Evolutionary conservation across 2,113 vertebrate genomes (phyloP), one percentile per base, ranked within the genome.

Genomic region (Indri indri): DNA sequence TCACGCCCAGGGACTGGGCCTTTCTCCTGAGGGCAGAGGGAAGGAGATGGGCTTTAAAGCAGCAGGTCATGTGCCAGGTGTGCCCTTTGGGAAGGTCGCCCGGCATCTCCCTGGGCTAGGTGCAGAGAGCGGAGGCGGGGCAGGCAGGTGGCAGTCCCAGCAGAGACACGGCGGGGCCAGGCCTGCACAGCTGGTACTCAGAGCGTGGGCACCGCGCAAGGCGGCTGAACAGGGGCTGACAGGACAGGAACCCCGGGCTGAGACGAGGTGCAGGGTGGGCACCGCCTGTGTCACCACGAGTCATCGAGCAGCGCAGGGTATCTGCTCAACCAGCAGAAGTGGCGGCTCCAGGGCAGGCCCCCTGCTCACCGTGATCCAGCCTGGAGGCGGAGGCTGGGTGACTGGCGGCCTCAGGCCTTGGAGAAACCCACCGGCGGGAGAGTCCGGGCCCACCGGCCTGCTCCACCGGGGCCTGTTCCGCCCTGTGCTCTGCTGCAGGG

Each of bases 281-380:
- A 18, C 18, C 1, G 52, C 17, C 52, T 1, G 5, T 0, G 18
- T 54, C 18, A 0, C 52, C 17, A 20, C 4, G 52, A 54, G 52
- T 20, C 5, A 20, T 4, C 18, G 20, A 54, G 17, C 52, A 54
- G 1, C 52, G 4, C 52, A 20, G 17, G 52, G 5, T 2, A 9
- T n/a, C 68, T 70, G n/a, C n/a, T 37, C n/a, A 18, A 70, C n/a
- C 2, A 18, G n/a, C 34, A 37, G 8, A 18, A 37, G n/a, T 1
- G 9, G n/a, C 9, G 2, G n/a, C 68, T 70, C n/a, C 68, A 11
- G 23, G 10, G 37, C 10, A 5, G n/a, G 34, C 18, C 68, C 37
- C 8, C 10, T 2, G 68, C 23, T 5, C n/a, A 40, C 68, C 10
- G 4, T 5, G 20, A 4, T 22, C 37, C 37, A 42, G 22, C 70